phyloP scores from a whole-genome alignment of 2,113 vertebrate genomes.

The Engraulis encrasicolus region DNA sequence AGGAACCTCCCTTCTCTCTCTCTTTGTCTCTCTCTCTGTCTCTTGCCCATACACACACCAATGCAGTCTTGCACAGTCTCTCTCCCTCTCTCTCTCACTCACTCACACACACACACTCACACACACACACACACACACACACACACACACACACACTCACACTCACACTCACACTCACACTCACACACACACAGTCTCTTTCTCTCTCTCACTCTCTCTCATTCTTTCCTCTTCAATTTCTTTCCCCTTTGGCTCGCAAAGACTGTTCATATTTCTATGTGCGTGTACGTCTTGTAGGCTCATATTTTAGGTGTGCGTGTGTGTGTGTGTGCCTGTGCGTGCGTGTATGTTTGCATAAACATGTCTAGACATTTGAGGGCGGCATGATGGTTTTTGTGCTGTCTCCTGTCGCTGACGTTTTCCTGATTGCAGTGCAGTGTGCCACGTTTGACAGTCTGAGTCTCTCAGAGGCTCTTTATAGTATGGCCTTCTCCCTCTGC shows the following conservation, averaged over 20 bases:
- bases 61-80: no score
- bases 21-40: constrained; percentile 21
- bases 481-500: neutral
- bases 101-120: no score
- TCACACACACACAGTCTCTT: no score
- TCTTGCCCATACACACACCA: neutral
- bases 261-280: neutral
- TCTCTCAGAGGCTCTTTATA: no score
- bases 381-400: neutral
- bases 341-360: constrained; percentile 3
- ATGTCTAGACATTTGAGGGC: constrained; percentile 10
- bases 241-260: neutral
- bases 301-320: neutral
- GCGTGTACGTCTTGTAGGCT: neutral
- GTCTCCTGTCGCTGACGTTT: neutral
- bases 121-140: no score
- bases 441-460: constrained; percentile 20
- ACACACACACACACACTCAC: no score
- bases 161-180: no score
- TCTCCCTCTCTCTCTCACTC: neutral
- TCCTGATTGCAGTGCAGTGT: constrained; percentile 17
- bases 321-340: neutral
- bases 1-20: constrained; percentile 60
- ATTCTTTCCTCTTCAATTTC: neutral
- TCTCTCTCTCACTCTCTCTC: neutral